These are phyloP conservation scores for Eremophila alpestris DNA, from an alignment of 2,797 vertebrate species.

Conservation along the genomic window DNA sequence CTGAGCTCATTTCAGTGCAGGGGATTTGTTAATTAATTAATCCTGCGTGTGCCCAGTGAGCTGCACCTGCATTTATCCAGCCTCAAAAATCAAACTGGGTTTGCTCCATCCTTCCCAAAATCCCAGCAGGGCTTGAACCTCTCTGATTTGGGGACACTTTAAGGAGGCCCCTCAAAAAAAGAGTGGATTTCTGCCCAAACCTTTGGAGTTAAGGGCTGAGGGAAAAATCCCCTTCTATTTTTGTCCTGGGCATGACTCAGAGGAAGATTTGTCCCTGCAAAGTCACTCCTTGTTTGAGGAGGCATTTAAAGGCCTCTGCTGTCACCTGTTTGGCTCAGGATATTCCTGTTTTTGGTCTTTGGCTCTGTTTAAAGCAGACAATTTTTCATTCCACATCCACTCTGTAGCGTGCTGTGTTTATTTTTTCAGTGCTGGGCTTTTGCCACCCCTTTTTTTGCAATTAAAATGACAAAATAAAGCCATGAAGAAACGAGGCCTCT, in stretches of 20 bases:
- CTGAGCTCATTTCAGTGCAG: neutral
- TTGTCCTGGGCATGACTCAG: neutral
- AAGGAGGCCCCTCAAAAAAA: neutral
- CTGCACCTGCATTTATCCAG: neutral
- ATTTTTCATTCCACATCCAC: neutral
- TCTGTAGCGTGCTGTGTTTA: neutral
- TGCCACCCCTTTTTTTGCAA: neutral
- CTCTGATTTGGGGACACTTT: fast-evolving
- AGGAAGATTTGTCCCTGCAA: neutral
- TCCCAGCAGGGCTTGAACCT: neutral
- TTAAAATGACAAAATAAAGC: neutral
- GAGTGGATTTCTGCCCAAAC: neutral
- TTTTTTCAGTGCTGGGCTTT: neutral
- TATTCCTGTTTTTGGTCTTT: neutral
- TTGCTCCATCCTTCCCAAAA: neutral
- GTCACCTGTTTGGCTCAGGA: neutral
- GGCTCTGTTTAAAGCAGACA: neutral
- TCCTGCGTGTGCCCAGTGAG: too few species aligned
- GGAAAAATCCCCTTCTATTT: conserved; percentile 7
- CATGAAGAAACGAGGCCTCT: neutral
- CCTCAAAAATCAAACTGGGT: neutral
- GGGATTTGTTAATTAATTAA: neutral
- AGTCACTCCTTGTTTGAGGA: neutral
- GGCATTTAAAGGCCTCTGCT: neutral
- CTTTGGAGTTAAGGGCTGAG: neutral